Base-by-base conservation (phyloP, 2,888 invertebrate genomes). In the Amphipoea oculea region DNA sequence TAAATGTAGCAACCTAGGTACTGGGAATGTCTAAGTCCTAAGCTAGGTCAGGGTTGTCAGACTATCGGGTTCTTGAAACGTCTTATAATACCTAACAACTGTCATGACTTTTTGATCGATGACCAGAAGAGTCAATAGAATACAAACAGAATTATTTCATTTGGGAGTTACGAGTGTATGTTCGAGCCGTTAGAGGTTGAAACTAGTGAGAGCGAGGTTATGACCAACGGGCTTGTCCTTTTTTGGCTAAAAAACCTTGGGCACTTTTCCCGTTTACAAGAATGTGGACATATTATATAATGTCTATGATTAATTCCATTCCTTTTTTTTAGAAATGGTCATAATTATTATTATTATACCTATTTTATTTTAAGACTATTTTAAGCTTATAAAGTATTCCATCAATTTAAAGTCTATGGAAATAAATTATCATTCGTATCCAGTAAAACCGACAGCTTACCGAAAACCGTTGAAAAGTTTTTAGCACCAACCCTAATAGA, bases 401-500 rank as follows among this genome's bases (percentile, higher is more conserved):
- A 63, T 42, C 12, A 23, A 23, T 42, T 77, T 23, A 42, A 72
- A 42, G 20, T 48, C 7, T 23, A 67, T 7, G 2, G 12, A 40
- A 68, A 17, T 51, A 54, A 71, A 51, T n/a, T 45, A 79, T 54
- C 23, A 54, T 40, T 65, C 12, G 63, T 45, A 40, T 40, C 54
- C 45, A 45, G 12, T 73, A 72, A 48, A 54, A 17, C 12, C 42
- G 66, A 63, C 73, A 62, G 60, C 7, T 17, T 40, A 57, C 69
- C 42, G 36, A 70, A 70, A 17, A 14, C 54, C 40, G 51, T 60
- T 69, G 66, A 73, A 70, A 84, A 84, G 51, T 81, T 81, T 70
- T 48, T 29, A 45, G 11, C 40, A 36, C 36, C 29, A 62, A 36
- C 68, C 20, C n/a, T 78, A 81, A 82, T 82, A 85, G 78, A 78